Base-by-base conservation (phyloP, 2,113 vertebrate genomes). In the Mionectes macconnelli region DNA sequence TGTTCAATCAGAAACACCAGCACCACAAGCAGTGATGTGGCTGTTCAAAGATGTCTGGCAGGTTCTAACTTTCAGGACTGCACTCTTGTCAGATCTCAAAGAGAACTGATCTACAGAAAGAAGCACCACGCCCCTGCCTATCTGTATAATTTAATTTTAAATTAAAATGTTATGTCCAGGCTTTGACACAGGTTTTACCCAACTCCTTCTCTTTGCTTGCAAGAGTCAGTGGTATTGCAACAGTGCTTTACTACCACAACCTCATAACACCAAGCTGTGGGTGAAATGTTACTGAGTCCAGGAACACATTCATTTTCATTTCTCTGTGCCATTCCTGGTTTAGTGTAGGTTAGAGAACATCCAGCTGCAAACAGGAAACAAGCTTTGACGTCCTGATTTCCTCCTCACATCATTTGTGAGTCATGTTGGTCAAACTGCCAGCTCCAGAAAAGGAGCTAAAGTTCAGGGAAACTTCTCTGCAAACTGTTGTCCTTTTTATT, bases 271-370 rank as follows among this genome's bases (percentile, higher is more conserved):
- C 35, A 70, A 64, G 69, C 49, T 92, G 49, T 96, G 88, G 95
- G 93, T 96, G 57, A 96, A 96, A 82, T 81, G 94, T 94, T 90
- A 92, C 80, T 89, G 86, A 87, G 68, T 81, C 60, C 73, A 89
- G 52, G 55, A 44, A 77, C 94, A 62, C 21, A 57, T 23, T 69
- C 44, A 74, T 84, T 67, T 66, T 64, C 15, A 69, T 91, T 78
- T 92, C 23, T 74, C 15, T 9, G 42, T 50, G 47, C 64, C 40
- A 37, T 70, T 96, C 59, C 42, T 74, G n/a, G 25, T 75, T 94
- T 47, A 78, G 45, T 31, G 18, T 56, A 30, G 15, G 25, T 27
- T 90, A 27, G 62, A 90, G 89, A 93, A 93, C 93, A 83, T 74
- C 57, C 80, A 85, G 69, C 59, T 76, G 87, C 89, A 73, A 75